Evolutionary conservation across 2,797 vertebrate genomes (phyloP).

Genomic region (Helicolenus hilgendorfi): DNA sequence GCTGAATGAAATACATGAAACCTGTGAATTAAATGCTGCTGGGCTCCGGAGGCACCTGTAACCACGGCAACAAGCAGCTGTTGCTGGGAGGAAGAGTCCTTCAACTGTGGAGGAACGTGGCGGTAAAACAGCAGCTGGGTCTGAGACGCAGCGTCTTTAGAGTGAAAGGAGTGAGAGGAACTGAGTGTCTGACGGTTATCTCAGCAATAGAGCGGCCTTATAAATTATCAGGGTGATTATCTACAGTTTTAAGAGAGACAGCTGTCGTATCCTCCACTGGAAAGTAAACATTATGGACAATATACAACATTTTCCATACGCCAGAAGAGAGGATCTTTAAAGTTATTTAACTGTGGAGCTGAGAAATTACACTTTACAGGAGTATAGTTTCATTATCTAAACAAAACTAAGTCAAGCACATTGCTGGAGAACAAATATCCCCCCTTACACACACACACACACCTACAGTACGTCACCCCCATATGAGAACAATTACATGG

Average conservation of each 20-base stretch:
- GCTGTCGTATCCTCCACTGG: not conserved
- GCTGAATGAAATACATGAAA: slow-evolving; percentile 13
- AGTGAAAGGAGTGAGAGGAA: not conserved
- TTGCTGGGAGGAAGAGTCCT: slow-evolving; percentile 18
- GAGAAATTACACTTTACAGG: not conserved
- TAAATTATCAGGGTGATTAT: not conserved
- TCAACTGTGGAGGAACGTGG: slow-evolving; percentile 10
- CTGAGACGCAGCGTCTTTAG: not conserved
- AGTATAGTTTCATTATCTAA: not conserved
- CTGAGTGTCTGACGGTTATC: not conserved
- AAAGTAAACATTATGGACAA: not conserved
- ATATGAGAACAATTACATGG: slow-evolving; percentile 80
- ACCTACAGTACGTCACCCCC: slow-evolving; percentile 30
- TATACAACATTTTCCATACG: not conserved
- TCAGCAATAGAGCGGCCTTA: not conserved
- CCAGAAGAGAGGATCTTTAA: not conserved
- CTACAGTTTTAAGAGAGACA: not conserved
- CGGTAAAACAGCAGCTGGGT: not conserved
- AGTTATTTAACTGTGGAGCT: not conserved
- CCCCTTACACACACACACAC: slow-evolving; percentile 28
- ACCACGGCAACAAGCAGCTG: slow-evolving; percentile 54
- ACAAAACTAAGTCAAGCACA: not conserved
- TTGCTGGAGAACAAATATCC: slow-evolving; percentile 23
- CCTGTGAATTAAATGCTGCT: slow-evolving; percentile 18
- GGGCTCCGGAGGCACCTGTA: slow-evolving; percentile 36